Evolutionary conservation across 2,113 vertebrate species (phyloP).

Genomic region (Amia ocellicauda): DNA sequence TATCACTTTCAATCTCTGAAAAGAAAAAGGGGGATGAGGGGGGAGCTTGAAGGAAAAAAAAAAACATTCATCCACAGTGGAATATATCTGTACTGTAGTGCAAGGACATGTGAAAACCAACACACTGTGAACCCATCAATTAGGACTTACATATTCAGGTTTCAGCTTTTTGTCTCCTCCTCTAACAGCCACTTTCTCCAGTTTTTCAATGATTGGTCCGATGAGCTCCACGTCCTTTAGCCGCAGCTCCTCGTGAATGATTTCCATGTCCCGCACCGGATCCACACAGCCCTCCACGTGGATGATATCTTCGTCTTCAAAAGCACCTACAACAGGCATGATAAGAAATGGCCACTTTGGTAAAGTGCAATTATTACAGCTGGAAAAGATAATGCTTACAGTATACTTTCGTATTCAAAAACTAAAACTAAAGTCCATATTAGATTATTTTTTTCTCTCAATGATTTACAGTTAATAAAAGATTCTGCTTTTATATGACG

Average conservation of each 20-base stretch:
- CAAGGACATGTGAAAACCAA: slow-evolving; percentile 46
- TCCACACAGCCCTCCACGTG: slow-evolving; percentile 94
- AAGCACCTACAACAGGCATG: slow-evolving; percentile 59
- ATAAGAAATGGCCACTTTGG: too few relatives aligned
- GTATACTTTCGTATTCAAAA: too few relatives aligned
- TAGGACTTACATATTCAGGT: slow-evolving; percentile 93
- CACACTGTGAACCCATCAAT: slow-evolving; percentile 48
- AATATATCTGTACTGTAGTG: slow-evolving; percentile 62
- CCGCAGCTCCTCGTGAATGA: slow-evolving; percentile 91
- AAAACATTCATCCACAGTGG: slow-evolving; percentile 40
- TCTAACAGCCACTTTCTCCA: slow-evolving; percentile 90
- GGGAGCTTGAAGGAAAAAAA: slow-evolving; percentile 26
- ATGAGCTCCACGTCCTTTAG: slow-evolving; percentile 92
- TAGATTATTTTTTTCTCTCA: too few relatives aligned
- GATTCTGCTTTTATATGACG: too few relatives aligned
- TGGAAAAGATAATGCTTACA: too few relatives aligned
- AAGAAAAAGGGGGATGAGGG: slow-evolving; percentile 44
- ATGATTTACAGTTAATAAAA: too few relatives aligned
- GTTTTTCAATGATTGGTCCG: slow-evolving; percentile 83
- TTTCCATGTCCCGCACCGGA: slow-evolving; percentile 89
- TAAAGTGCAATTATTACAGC: too few relatives aligned
- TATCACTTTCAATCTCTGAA: slow-evolving; percentile 64
- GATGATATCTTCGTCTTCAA: slow-evolving; percentile 96
- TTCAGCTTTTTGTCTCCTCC: slow-evolving; percentile 88
- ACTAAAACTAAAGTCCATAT: too few relatives aligned